Base-by-base conservation (phyloP, 2,888 invertebrate species). In the Lochmaea crataegi region DNA sequence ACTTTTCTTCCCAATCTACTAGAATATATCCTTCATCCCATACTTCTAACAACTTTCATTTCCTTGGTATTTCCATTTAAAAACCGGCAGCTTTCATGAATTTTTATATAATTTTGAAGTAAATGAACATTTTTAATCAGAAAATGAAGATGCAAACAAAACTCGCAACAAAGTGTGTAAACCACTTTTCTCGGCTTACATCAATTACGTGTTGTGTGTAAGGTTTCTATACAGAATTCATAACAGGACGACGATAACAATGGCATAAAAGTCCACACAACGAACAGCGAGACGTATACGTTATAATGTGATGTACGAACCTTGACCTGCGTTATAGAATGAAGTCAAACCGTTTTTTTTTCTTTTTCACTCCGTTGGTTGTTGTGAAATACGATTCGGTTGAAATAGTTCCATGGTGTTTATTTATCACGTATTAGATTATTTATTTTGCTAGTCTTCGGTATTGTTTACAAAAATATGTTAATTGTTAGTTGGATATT, bases 191-290 rank as follows among this genome's bases (percentile, higher is more conserved):
- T 32, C 58, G 14, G 32, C n/a, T 58, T 58, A 58, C 58, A 58
- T 58, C 58, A 58, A 58, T 58, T 58, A 58, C 32, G n/a, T 32
- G 7, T 48, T 48, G n/a, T 48, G 14, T 48, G n/a, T 48, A 48
- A n/a, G 48, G 48, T 48, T 53, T 53, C 53, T 53, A 18, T 53
- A 16, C 18, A 18, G 16, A 53, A 53, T 32, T 58, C 32, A 58
- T 7, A 58, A 32, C 58, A 58, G 26, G 58, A 22, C 58, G 58
- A 22, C 58, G 32, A 32, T 58, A 58, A 58, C 58, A 32, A 58
- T 58, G 32, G 14, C 58, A 58, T 58, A n/a, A 26, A 26, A 3
- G 58, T 58, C 58, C 26, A 12, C 32, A 32, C 58, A 26, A 26
- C 57, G 10, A 18, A 26, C 14, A 26, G 14, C 58, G 58, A 58